phyloP scores from a whole-genome alignment of 2,888 invertebrate genomes.

The Eupeodes luniger region DNA sequence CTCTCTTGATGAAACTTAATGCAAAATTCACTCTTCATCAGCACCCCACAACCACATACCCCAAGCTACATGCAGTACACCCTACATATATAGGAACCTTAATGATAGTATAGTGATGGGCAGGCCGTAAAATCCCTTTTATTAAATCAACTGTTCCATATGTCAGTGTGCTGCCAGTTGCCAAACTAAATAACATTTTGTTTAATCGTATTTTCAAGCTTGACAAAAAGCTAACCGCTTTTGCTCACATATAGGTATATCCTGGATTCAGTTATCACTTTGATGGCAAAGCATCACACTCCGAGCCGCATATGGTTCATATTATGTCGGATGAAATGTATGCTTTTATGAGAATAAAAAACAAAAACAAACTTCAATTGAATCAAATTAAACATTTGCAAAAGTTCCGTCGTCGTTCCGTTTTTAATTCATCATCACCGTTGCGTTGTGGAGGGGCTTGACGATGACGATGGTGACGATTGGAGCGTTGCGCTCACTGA shows the following conservation, averaged over 20 bases:
- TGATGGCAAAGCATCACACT: not conserved
- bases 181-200: slow-evolving; percentile 61
- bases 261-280: slow-evolving; percentile 19
- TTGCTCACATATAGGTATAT: not conserved
- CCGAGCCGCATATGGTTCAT: not conserved
- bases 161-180: slow-evolving; percentile 49
- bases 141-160: slow-evolving; percentile 66
- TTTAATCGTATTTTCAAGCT: slow-evolving; percentile 50
- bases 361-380: slow-evolving; percentile 64
- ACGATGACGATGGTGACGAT: not conserved
- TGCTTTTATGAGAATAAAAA: not conserved
- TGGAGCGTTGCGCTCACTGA: not conserved
- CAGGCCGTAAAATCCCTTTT: slow-evolving; percentile 28
- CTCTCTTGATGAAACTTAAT: slow-evolving; percentile 33
- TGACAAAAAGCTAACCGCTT: slow-evolving; percentile 48
- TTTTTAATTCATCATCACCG: slow-evolving; percentile 10
- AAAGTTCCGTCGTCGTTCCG: slow-evolving; percentile 24
- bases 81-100: no score
- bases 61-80: no score
- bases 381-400: slow-evolving; percentile 73
- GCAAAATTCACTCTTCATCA: slow-evolving; percentile 15
- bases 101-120: not conserved
- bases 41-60: not conserved
- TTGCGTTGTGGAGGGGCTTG: not conserved
- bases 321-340: slow-evolving; percentile 13